Percentiles rank a stretch among this genome's conserved stretches.
Conservation (phyloP, 2,797 vertebrate species). For the Sphenopsis melanotis region DNA sequence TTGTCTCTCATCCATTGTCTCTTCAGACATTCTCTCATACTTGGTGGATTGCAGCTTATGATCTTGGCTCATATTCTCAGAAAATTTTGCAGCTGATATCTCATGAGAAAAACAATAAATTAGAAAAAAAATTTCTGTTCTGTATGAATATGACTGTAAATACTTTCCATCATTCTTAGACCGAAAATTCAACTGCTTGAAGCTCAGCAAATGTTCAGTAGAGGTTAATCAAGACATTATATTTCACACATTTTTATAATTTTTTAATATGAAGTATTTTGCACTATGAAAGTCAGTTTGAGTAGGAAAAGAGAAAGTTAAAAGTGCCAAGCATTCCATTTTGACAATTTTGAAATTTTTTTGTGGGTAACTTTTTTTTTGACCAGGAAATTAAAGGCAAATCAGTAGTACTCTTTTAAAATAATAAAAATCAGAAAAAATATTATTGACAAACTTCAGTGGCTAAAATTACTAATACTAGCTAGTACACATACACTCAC, state of each 20-base stretch:
- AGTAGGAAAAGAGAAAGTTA: neutral
- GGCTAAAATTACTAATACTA: neutral
- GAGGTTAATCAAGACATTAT: neutral
- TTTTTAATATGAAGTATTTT: neutral
- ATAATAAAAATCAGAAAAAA: neutral
- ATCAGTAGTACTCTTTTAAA: neutral
- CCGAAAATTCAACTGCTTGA: neutral
- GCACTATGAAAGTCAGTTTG: neutral
- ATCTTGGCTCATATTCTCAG: neutral
- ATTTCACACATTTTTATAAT: neutral
- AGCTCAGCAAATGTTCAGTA: neutral
- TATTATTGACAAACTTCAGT: neutral
- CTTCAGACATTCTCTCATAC: neutral
- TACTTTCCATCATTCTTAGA: neutral
- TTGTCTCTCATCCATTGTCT: neutral
- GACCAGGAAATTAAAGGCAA: neutral
- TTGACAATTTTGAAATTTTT: neutral
- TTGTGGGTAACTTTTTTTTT: neutral
- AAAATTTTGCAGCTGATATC: neutral
- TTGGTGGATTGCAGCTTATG: neutral
- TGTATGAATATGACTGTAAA: neutral
- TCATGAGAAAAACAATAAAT: neutral
- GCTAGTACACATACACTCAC: neutral
- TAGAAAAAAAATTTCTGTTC: neutral
- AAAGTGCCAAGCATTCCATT: neutral